Conservation (phyloP, 2,797 vertebrate genomes). For the Alcedo atthis region DNA sequence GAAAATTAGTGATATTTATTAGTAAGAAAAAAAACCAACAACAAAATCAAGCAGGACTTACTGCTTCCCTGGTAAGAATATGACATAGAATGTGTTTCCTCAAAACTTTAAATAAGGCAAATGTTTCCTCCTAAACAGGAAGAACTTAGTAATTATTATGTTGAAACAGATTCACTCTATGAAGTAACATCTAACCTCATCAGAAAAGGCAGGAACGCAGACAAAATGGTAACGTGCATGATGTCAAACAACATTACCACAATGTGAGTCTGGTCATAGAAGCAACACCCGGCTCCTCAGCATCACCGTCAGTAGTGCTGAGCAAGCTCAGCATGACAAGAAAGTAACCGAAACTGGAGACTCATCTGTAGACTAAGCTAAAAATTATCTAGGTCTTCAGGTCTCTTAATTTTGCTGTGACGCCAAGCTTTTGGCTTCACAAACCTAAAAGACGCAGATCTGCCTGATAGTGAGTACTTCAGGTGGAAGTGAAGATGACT, state of each 20-base stretch:
- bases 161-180: background rate
- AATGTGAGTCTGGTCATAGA: background rate
- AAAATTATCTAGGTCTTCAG: background rate
- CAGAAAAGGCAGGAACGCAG: background rate
- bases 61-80: background rate
- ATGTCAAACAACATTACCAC: background rate
- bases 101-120: background rate
- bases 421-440: background rate
- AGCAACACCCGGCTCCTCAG: background rate
- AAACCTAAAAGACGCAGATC: background rate
- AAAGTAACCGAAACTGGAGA: background rate
- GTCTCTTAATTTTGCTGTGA: background rate
- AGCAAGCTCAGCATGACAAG: background rate
- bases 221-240: background rate
- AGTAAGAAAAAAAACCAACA: background rate
- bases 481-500: background rate
- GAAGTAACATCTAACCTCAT: background rate
- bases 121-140: background rate
- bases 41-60: background rate
- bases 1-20: background rate
- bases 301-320: rapidly evolving
- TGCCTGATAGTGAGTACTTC: background rate
- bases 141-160: background rate
- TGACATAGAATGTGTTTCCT: background rate
- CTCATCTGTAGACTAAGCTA: background rate